These are phyloP conservation scores for Netelia fuscicornis DNA, from an alignment of 2,888 invertebrate genomes.

Conservation along the genomic window DNA sequence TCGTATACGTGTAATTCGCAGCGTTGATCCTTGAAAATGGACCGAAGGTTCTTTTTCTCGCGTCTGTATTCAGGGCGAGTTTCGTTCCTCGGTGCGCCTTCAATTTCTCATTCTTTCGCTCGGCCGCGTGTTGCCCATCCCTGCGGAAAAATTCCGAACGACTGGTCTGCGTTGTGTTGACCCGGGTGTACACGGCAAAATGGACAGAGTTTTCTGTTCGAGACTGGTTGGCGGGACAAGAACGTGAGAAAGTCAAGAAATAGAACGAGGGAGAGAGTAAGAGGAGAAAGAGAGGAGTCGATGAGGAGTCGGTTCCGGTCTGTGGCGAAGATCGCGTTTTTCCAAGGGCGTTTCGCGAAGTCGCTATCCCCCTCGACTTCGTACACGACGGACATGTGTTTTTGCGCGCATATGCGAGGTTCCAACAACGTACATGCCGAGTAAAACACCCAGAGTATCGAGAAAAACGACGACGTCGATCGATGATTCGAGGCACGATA, in stretches of 20 bases:
- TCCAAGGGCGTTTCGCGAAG: conserved; percentile 19
- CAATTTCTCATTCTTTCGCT: conserved; percentile 37
- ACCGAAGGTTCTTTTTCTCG: neutral
- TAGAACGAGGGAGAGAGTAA: neutral
- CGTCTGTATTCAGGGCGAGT: conserved; percentile 27
- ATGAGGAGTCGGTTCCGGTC: conserved; percentile 41
- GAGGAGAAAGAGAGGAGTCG: neutral
- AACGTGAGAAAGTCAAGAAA: neutral
- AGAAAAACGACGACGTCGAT: conserved; percentile 12
- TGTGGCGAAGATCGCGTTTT: conserved; percentile 36
- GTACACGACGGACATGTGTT: neutral
- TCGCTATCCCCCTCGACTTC: neutral
- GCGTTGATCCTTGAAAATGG: neutral
- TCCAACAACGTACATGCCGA: neutral
- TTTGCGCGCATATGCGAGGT: neutral
- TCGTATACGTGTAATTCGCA: neutral
- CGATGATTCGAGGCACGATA: conserved; percentile 20
- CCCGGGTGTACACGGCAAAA: neutral
- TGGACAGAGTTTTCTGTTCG: neutral
- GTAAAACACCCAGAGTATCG: conserved; percentile 30
- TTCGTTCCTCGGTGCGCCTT: conserved; percentile 11
- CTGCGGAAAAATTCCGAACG: conserved; percentile 32
- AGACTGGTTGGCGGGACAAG: neutral
- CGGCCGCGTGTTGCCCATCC: conserved; percentile 9
- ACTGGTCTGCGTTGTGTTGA: neutral